Percentiles rank a stretch among this genome's conserved stretches.
phyloP scores from a whole-genome alignment of 1,140 invertebrate species.

The Lordiphosa stackelbergi region DNA sequence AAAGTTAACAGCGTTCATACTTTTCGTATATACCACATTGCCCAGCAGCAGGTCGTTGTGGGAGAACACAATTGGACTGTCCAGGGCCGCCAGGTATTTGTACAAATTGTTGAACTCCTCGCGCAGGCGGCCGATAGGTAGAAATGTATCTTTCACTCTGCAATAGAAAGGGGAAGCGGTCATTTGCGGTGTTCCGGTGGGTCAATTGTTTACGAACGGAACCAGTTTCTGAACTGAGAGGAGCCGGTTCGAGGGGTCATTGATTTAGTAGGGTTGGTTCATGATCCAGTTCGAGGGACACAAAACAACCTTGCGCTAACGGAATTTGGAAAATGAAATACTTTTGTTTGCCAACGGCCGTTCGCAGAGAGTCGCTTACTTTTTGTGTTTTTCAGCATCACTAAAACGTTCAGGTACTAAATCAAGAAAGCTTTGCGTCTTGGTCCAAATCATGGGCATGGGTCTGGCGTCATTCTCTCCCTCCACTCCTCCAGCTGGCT shows the following conservation, averaged over 20 bases:
- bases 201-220: too few species aligned
- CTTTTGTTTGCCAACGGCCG: too few species aligned
- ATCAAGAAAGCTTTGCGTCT: constrained; percentile 85
- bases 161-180: constrained; percentile 8
- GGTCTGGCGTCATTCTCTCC: constrained; percentile 23
- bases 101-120: constrained; percentile 85
- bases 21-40: constrained; percentile 92
- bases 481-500: constrained; percentile 34
- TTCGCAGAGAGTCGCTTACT: constrained; percentile 74
- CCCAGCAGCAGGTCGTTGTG: constrained; percentile 98
- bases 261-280: not conserved
- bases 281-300: not conserved
- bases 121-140: constrained; percentile 82
- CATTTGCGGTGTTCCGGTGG: not conserved
- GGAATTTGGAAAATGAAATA: too few species aligned
- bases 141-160: constrained; percentile 85
- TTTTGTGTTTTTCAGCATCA: constrained; percentile 81
- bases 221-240: too few species aligned
- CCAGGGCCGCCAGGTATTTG: constrained; percentile 81
- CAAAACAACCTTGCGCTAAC: too few species aligned
- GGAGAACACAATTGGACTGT: constrained; percentile 93
- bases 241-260: too few species aligned
- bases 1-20: constrained; percentile 87
- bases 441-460: constrained; percentile 85
- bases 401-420: constrained; percentile 84